These are phyloP conservation scores for Hirtodrosophila trivittata DNA, from an alignment of 2,888 invertebrate genomes.

Conservation along the genomic window DNA sequence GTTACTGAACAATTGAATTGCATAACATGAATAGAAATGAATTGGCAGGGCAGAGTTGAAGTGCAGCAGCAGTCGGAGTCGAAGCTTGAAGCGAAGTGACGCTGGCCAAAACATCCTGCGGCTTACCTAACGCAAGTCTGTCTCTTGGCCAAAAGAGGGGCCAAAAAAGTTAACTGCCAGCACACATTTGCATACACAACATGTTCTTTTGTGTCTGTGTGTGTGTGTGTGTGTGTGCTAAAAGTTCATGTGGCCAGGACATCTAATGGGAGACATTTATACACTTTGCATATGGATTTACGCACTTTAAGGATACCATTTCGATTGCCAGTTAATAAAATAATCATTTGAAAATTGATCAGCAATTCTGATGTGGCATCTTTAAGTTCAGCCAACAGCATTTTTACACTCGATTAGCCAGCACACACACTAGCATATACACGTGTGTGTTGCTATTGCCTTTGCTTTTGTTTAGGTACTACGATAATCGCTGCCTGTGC, in stretches of 20 bases:
- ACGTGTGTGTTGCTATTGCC: slow-evolving; percentile 25
- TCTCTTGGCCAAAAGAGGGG: slow-evolving; percentile 16
- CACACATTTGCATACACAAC: slow-evolving; percentile 48
- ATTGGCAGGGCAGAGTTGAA: slow-evolving; percentile 60
- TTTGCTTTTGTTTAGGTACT: slow-evolving; percentile 49
- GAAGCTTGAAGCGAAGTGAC: slow-evolving; percentile 32
- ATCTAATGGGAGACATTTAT: slow-evolving; percentile 65
- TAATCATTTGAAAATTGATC: slow-evolving; percentile 29
- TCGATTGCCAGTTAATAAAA: slow-evolving; percentile 32
- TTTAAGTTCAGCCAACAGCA: slow-evolving; percentile 53
- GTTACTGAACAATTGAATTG: slow-evolving; percentile 74
- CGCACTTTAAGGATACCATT: slow-evolving; percentile 6
- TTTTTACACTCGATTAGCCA: slow-evolving; percentile 77
- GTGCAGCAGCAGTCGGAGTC: neutral
- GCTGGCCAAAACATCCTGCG: slow-evolving; percentile 61
- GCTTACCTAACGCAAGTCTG: slow-evolving; percentile 50
- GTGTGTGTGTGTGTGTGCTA: slow-evolving; percentile 18
- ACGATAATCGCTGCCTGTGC: slow-evolving; percentile 39
- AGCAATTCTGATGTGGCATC: slow-evolving; percentile 19
- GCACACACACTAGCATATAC: slow-evolving; percentile 6
- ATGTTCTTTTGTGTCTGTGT: neutral
- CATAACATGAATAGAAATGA: slow-evolving; percentile 82
- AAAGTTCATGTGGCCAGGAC: slow-evolving; percentile 54
- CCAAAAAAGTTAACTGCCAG: slow-evolving; percentile 51
- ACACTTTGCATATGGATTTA: slow-evolving; percentile 52